Evolutionary conservation across 1,140 invertebrate genomes (phyloP).

Genomic region (Rhagoletis zephyria): DNA sequence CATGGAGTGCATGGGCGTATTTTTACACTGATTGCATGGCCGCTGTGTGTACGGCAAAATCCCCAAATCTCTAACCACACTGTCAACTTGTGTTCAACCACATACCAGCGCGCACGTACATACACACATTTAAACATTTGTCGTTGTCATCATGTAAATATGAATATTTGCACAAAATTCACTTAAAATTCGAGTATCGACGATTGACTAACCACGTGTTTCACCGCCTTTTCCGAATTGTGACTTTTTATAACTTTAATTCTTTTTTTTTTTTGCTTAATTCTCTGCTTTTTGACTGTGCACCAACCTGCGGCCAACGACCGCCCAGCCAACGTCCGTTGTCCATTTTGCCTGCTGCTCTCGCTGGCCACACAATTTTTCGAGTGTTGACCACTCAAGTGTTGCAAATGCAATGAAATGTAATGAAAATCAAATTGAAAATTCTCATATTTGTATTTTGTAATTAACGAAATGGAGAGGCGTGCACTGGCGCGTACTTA

Average conservation of each 20-base stretch:
- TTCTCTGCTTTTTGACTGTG: not conserved
- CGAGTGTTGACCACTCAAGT: constrained; percentile 53
- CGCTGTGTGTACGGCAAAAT: not conserved
- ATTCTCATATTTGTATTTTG: constrained; percentile 58
- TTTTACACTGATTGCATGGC: constrained; percentile 20
- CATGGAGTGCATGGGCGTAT: constrained; percentile 48
- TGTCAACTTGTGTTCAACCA: not conserved
- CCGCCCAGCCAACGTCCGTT: not conserved
- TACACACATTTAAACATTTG: not conserved
- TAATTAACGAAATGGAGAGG: constrained; percentile 59
- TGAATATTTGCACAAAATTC: constrained; percentile 45
- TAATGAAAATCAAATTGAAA: constrained; percentile 57
- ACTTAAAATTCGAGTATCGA: constrained; percentile 28
- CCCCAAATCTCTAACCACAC: not conserved
- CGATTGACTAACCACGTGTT: constrained; percentile 37
- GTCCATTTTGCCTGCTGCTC: not conserved
- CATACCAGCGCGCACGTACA: not conserved
- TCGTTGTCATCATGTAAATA: not conserved
- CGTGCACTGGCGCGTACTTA: not conserved
- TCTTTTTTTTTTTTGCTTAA: not conserved
- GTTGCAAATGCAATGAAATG: constrained; percentile 54
- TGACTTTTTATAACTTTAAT: not conserved
- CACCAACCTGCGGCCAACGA: not conserved
- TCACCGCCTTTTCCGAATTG: not conserved
- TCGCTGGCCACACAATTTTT: not conserved